Evolutionary conservation across 1,140 invertebrate species (phyloP).

Genomic region (Philaenus spumarius): DNA sequence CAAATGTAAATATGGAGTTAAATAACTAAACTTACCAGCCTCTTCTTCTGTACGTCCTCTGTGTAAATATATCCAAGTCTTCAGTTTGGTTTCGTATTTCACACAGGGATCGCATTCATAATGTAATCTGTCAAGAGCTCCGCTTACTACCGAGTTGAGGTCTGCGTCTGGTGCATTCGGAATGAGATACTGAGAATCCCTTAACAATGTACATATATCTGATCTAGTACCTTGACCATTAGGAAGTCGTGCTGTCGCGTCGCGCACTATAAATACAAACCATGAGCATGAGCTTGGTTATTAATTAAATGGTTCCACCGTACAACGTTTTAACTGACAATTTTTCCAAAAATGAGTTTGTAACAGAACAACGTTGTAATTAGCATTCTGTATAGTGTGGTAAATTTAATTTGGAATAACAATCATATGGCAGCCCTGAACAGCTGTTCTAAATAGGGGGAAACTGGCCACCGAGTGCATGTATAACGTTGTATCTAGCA

Average conservation of each 20-base stretch:
- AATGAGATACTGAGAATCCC: conserved; percentile 79
- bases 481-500: too few relatives aligned
- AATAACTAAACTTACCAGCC: conserved; percentile 45
- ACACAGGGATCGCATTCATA: conserved; percentile 86
- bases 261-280: conserved; percentile 58
- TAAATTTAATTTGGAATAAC: too few relatives aligned
- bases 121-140: conserved; percentile 80
- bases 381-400: background rate
- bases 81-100: conserved; percentile 79
- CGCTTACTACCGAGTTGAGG: conserved; percentile 79
- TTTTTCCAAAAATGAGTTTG: too few relatives aligned
- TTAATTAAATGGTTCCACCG: too few relatives aligned
- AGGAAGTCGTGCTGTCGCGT: conserved; percentile 86
- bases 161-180: conserved; percentile 61
- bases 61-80: conserved; percentile 89
- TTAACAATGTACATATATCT: conserved; percentile 78
- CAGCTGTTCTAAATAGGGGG: too few relatives aligned
- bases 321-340: background rate
- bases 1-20: background rate
- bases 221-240: conserved; percentile 89
- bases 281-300: background rate
- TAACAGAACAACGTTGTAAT: too few relatives aligned
- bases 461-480: too few relatives aligned
- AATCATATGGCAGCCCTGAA: too few relatives aligned
- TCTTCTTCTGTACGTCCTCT: conserved; percentile 67